phyloP scores from a whole-genome alignment of 2,113 vertebrate genomes.

The Amphiprion ocellaris region DNA sequence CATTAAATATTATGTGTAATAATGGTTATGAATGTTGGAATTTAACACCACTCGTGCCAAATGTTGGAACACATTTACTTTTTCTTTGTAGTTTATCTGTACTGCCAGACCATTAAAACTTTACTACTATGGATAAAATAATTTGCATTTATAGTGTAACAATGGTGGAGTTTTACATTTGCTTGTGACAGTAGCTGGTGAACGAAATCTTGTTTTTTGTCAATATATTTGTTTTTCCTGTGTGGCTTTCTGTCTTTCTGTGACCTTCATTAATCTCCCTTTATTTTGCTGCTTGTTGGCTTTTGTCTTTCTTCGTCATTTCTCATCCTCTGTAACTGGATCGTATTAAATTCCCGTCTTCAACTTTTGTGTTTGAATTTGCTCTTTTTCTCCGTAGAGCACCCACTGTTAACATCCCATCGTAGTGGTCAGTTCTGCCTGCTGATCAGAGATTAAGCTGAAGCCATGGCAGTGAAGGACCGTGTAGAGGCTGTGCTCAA shows the following conservation, averaged over 20 bases:
- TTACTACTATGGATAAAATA: background rate
- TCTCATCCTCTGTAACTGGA: background rate
- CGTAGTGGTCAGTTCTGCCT: conserved; percentile 70
- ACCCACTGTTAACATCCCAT: conserved; percentile 42
- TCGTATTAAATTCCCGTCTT: background rate
- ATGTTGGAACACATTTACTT: background rate
- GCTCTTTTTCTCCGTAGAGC: conserved; percentile 38
- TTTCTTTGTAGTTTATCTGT: background rate
- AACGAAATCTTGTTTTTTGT: background rate
- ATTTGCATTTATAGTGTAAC: background rate
- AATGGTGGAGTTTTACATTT: background rate
- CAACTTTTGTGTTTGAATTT: background rate
- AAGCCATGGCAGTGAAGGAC: conserved; percentile 93
- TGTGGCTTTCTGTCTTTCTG: conserved; percentile 7
- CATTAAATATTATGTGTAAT: background rate
- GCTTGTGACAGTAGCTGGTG: background rate
- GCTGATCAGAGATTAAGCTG: conserved; percentile 73
- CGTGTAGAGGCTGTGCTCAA: conserved; percentile 95
- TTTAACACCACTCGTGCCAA: background rate
- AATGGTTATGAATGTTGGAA: background rate
- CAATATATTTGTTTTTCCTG: background rate
- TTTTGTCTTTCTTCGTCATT: conserved; percentile 13
- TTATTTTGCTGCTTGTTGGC: background rate
- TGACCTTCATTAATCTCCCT: conserved; percentile 13
- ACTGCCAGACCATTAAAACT: background rate